phyloP scores from a whole-genome alignment of 2,888 invertebrate genomes.

The Drosophila barbarae region DNA sequence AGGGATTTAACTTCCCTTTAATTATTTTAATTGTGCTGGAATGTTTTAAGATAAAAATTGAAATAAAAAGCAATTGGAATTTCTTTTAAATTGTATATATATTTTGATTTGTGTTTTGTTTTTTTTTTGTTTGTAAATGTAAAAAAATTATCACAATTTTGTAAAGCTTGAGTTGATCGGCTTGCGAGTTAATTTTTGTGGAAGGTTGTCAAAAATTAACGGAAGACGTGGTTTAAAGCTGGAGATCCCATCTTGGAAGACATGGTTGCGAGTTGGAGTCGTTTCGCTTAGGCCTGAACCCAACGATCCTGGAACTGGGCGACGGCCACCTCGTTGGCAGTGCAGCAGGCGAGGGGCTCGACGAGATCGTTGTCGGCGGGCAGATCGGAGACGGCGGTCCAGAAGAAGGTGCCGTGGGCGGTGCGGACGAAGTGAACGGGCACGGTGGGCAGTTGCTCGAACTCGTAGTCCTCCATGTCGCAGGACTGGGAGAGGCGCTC shows the following conservation, averaged over 20 bases:
- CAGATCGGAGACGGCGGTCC: slow-evolving; percentile 84
- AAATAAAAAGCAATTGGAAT: slow-evolving; percentile 51
- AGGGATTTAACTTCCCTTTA: not conserved
- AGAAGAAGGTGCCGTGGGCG: slow-evolving; percentile 90
- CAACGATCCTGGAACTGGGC: slow-evolving; percentile 81
- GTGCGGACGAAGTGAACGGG: slow-evolving; percentile 90
- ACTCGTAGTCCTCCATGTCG: slow-evolving; percentile 76
- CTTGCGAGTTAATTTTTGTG: slow-evolving; percentile 63
- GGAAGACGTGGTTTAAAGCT: slow-evolving; percentile 67
- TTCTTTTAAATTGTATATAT: slow-evolving; percentile 55
- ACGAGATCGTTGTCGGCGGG: slow-evolving; percentile 77
- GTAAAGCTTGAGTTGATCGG: slow-evolving; percentile 59
- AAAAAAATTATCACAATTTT: slow-evolving; percentile 71
- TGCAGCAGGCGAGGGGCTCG: slow-evolving; percentile 76
- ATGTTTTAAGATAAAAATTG: slow-evolving; percentile 9
- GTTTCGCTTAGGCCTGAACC: slow-evolving; percentile 84
- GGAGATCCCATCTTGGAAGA: slow-evolving; percentile 60
- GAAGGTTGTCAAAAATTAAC: slow-evolving; percentile 47
- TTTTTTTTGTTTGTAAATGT: slow-evolving; percentile 35
- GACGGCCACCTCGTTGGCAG: slow-evolving; percentile 76
- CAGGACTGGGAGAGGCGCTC: slow-evolving; percentile 73
- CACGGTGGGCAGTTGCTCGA: slow-evolving; percentile 72
- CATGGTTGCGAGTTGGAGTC: slow-evolving; percentile 45
- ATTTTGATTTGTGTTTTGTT: slow-evolving; percentile 42
- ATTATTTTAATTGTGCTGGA: slow-evolving; percentile 17